These are phyloP conservation scores for Steinernema feltiae DNA, from an alignment of 1,140 invertebrate genomes.

Conservation along the genomic window DNA sequence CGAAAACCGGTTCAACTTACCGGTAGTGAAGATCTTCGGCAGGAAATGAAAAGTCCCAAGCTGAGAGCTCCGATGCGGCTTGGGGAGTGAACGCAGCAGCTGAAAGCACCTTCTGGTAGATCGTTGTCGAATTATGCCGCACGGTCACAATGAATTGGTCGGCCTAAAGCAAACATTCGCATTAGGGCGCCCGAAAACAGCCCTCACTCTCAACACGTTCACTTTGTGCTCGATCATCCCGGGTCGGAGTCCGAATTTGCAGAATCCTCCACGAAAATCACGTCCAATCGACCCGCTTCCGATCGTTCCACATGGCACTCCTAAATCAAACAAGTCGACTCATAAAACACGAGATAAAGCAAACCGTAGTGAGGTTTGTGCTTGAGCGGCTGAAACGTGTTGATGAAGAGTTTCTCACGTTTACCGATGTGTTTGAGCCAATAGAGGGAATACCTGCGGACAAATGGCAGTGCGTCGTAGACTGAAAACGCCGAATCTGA, in stretches of 20 bases:
- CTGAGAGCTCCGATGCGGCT: conserved; percentile 71
- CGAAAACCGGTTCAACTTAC: conserved; percentile 41
- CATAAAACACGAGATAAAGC: neutral
- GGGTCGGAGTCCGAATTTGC: conserved; percentile 77
- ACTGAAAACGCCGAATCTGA: conserved; percentile 36
- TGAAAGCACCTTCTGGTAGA: conserved; percentile 74
- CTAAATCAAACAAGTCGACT: conserved; percentile 61
- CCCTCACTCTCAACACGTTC: conserved; percentile 57
- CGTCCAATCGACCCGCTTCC: conserved; percentile 81
- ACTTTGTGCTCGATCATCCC: conserved; percentile 78
- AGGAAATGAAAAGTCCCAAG: conserved; percentile 47
- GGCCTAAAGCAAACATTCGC: conserved; percentile 30
- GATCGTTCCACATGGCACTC: conserved; percentile 82
- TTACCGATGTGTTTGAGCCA: conserved; percentile 40
- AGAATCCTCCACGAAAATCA: conserved; percentile 85
- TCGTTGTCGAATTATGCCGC: conserved; percentile 64
- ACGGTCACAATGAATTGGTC: conserved; percentile 60
- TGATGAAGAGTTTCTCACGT: conserved; percentile 47
- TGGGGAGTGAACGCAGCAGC: conserved; percentile 62
- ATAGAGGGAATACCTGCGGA: conserved; percentile 42
- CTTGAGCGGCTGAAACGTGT: conserved; percentile 44
- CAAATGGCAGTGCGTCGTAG: conserved; percentile 49
- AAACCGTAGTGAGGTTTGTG: conserved; percentile 50
- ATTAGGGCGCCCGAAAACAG: neutral
- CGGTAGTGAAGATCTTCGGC: neutral